Evolutionary conservation across 2,113 vertebrate species (phyloP).

Genomic region (Sprattus sprattus): DNA sequence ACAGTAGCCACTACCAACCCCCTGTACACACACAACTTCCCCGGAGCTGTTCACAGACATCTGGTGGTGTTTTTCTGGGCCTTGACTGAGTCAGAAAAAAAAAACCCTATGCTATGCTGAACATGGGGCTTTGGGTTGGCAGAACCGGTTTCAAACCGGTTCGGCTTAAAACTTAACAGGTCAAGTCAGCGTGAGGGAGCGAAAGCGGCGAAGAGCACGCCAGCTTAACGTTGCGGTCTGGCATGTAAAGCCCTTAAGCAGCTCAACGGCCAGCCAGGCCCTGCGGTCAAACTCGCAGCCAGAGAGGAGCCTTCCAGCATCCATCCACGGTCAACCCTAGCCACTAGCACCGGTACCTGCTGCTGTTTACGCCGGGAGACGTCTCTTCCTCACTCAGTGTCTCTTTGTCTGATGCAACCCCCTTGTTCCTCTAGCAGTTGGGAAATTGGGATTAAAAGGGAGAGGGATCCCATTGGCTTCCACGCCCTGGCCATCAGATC

Average conservation of each 20-base stretch:
- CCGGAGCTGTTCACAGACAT: not conserved
- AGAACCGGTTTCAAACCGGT: conserved; percentile 62
- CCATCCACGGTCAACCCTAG: not conserved
- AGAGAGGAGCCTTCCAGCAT: not conserved
- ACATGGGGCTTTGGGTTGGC: not conserved
- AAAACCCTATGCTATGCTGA: not conserved
- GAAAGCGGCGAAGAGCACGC: conserved; percentile 40
- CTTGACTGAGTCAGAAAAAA: not conserved
- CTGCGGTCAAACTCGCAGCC: not conserved
- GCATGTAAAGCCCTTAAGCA: conserved; percentile 65
- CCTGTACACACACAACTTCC: not conserved
- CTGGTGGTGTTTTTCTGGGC: not conserved
- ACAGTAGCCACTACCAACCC: not conserved
- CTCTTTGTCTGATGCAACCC: not conserved
- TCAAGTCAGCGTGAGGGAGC: conserved; percentile 45
- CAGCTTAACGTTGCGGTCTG: conserved; percentile 52
- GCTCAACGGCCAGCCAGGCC: conserved; percentile 57
- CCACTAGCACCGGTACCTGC: not conserved
- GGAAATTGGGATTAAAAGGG: too few species aligned
- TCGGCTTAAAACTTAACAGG: conserved; percentile 57
- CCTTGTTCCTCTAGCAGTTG: not conserved
- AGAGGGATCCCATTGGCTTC: not conserved
- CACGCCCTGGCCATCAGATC: not conserved
- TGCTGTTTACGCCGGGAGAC: not conserved
- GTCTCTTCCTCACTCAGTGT: not conserved